A percentile compares a stretch with the other conserved stretches of the same genome.
Evolutionary conservation across 2,888 invertebrate species (phyloP).

Genomic region (Drosophila infuscata): DNA sequence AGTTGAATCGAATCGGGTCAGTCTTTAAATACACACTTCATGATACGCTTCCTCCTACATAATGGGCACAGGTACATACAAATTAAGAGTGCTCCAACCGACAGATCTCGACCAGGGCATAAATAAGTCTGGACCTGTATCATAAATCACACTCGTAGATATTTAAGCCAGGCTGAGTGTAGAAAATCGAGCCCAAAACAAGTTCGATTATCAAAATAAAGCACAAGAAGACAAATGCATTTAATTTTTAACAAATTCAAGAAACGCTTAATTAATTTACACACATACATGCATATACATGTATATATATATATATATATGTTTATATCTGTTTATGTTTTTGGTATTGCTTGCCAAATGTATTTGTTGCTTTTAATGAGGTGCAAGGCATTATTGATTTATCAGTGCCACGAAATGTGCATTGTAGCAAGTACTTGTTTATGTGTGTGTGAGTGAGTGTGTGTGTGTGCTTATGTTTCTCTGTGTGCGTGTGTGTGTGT

Average conservation of each 20-base stretch:
- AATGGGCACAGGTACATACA: slow-evolving; percentile 2
- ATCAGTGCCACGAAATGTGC: slow-evolving; percentile 30
- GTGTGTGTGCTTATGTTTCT: not conserved
- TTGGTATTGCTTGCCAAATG: not conserved
- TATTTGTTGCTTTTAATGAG: slow-evolving; percentile 30
- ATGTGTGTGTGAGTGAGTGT: not conserved
- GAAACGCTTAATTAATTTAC: not conserved
- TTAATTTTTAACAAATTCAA: not conserved
- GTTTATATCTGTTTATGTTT: not conserved
- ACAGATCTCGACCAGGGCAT: not conserved
- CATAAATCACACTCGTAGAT: not conserved
- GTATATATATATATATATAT: not conserved
- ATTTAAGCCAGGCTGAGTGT: not conserved
- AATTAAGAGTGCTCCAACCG: not conserved
- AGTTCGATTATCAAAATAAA: not conserved
- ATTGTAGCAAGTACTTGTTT: not conserved
- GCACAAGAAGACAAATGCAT: not conserved
- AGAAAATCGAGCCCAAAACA: not conserved
- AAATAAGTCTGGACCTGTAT: not conserved
- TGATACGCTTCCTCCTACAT: not conserved
- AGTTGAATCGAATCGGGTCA: slow-evolving; percentile 6
- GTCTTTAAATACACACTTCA: not conserved
- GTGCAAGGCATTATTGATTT: slow-evolving; percentile 49
- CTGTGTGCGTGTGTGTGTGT: not conserved
- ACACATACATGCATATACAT: not conserved